Percentiles rank a stretch among this genome's conserved stretches.
Evolutionary conservation across 2,888 invertebrate species (phyloP).

Genomic region (Sepioteuthis lessoniana): DNA sequence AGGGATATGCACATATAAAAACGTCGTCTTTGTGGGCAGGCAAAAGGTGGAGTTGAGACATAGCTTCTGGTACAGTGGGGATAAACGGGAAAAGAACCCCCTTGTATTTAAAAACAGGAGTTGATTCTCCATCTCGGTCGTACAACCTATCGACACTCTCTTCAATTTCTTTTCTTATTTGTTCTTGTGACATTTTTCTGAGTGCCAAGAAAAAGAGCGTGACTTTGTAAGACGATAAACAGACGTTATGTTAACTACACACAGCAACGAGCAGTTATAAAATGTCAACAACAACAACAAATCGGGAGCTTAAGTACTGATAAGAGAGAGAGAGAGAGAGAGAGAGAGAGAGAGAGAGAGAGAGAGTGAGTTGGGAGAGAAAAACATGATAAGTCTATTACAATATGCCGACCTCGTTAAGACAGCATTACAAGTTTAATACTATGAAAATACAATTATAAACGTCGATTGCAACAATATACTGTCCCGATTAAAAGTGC

Average conservation of each 20-base stretch:
- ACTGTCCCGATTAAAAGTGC: too few relatives aligned
- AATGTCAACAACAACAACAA: too few relatives aligned
- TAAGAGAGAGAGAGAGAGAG: not conserved
- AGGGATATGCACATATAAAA: not conserved
- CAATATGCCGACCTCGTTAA: too few relatives aligned
- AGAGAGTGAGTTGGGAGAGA: not conserved
- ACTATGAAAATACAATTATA: too few relatives aligned
- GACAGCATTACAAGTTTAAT: too few relatives aligned
- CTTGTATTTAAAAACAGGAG: not conserved
- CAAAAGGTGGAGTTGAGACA: not conserved
- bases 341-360: conserved; percentile 46
- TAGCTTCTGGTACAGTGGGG: not conserved
- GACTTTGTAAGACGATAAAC: not conserved
- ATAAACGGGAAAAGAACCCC: not conserved
- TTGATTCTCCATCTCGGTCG: not conserved
- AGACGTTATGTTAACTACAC: not conserved
- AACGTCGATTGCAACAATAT: too few relatives aligned
- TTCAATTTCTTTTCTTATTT: conserved; percentile 20
- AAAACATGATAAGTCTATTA: not conserved
- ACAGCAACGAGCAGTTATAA: not conserved
- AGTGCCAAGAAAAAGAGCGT: not conserved
- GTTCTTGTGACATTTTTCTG: not conserved
- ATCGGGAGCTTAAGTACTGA: too few relatives aligned
- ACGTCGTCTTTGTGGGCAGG: not conserved
- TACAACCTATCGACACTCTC: not conserved